A percentile compares a stretch with the other conserved stretches of the same genome.
Evolutionary conservation across 2,888 invertebrate genomes (phyloP).

Genomic region (Zaprionus lineosus): DNA sequence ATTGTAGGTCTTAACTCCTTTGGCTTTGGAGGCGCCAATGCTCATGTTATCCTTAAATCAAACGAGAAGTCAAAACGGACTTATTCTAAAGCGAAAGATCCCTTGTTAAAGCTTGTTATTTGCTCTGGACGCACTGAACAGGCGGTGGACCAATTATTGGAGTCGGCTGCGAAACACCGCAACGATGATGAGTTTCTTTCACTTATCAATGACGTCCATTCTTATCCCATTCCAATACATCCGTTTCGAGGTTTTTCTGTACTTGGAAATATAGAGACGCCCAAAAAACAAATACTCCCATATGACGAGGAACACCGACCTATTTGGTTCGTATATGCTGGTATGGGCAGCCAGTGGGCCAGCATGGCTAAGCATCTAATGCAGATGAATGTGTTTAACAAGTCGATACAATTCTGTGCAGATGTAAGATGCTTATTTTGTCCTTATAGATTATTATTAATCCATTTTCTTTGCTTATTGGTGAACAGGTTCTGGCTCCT

Average conservation of each 20-base stretch:
- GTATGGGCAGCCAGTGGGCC: slow-evolving; percentile 99
- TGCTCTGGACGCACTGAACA: slow-evolving; percentile 93
- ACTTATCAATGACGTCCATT: slow-evolving; percentile 89
- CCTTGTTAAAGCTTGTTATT: slow-evolving; percentile 85
- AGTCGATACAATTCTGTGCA: slow-evolving; percentile 90
- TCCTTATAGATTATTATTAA: not conserved
- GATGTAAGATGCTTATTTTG: slow-evolving; percentile 83
- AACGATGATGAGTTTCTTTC: slow-evolving; percentile 89
- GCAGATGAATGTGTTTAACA: slow-evolving; percentile 90
- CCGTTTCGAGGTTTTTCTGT: slow-evolving; percentile 91
- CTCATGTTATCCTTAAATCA: slow-evolving; percentile 92
- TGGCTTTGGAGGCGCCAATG: slow-evolving; percentile 99
- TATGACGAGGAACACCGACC: slow-evolving; percentile 87
- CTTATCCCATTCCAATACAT: slow-evolving; percentile 89
- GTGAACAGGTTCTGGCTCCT: slow-evolving; percentile 88
- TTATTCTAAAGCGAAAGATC: slow-evolving; percentile 59
- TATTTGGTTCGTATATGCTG: slow-evolving; percentile 97
- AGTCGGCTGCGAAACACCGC: slow-evolving; percentile 85
- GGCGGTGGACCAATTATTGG: slow-evolving; percentile 88
- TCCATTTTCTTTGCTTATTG: too few relatives aligned
- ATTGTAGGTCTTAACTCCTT: slow-evolving; percentile 97
- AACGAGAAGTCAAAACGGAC: slow-evolving; percentile 87
- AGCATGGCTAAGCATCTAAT: slow-evolving; percentile 96
- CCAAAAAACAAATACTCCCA: slow-evolving; percentile 84
- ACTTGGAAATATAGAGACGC: slow-evolving; percentile 84